Base-by-base conservation (phyloP, 2,113 vertebrate genomes). In the Cheirogaleus medius region DNA sequence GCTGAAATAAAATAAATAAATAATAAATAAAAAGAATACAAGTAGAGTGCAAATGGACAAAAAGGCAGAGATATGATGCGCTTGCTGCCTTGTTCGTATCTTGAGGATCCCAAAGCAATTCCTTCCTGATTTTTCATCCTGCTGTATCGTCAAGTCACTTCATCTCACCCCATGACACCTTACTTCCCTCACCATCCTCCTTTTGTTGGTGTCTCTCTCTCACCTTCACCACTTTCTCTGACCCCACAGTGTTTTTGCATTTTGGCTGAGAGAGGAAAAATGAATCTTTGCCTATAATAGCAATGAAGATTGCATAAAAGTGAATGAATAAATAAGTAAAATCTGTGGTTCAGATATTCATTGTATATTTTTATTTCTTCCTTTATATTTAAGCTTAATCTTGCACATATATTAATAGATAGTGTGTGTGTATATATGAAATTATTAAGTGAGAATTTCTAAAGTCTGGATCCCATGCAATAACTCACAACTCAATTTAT, bases 71-170 rank as follows among this genome's bases (percentile, higher is more conserved):
- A 10, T 60, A 0, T 15, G 4, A 25, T 25, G 25, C 1, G 34
- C 2, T 44, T 56, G 0, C 13, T 32, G 1, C 5, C 2, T 37
- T 37, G 2, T 11, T 27, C 18, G 0, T 12, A 2, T 73, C 21
- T 13, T 39, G 3, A 39, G 44, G 14, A 10, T 15, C 44, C 5
- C 44, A 34, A 27, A 73, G 6, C 5, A 11, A 15, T 60, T 82
- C 58, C 7, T 71, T 63, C n/a, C 3, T 47, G 6, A 20, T 1
- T 71, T 89, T 73, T 60, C 47, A 52, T 12, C 37, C 47, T 32
- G 2, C 4, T 1, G 13, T 13, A 11, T 32, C 8, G 37, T 7
- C n/a, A 64, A 6, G 42, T 54, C 18, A 44, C 78, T 1, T 78
- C 11, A 58, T 52, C 0, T 83, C 69, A 60, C 9, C 8, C 63